These are phyloP conservation scores for Calyptomena viridis DNA, from an alignment of 2,113 vertebrate genomes.

Conservation along the genomic window DNA sequence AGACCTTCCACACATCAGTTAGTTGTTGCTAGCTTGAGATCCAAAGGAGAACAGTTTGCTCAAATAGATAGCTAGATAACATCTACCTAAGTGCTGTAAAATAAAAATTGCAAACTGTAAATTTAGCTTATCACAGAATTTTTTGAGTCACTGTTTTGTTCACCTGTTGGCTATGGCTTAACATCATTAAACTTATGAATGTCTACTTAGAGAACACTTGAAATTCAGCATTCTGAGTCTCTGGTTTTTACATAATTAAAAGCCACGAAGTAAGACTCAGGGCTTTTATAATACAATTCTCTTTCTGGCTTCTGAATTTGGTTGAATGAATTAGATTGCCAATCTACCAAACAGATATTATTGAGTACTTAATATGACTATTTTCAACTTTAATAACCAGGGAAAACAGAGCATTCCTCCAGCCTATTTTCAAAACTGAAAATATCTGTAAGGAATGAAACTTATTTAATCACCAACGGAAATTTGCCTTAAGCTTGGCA, in stretches of 20 bases:
- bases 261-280: background rate
- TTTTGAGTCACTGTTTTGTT: background rate
- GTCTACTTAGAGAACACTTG: background rate
- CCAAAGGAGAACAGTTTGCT: background rate
- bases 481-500: constrained; percentile 67
- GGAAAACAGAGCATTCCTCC: constrained; percentile 57
- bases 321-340: constrained; percentile 53
- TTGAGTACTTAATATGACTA: constrained; percentile 48
- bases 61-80: background rate
- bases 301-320: constrained; percentile 49
- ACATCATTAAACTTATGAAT: background rate
- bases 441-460: constrained; percentile 60
- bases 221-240: background rate
- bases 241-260: background rate
- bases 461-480: constrained; percentile 66
- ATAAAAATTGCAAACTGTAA: background rate
- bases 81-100: background rate
- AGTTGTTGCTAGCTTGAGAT: background rate
- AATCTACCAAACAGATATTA: constrained; percentile 42
- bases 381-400: constrained; percentile 65
- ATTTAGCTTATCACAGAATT: background rate
- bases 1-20: background rate
- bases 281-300: background rate
- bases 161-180: background rate
- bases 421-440: constrained; percentile 55